Base-by-base conservation (phyloP, 2,888 invertebrate genomes). In the Lochmaea crataegi region DNA sequence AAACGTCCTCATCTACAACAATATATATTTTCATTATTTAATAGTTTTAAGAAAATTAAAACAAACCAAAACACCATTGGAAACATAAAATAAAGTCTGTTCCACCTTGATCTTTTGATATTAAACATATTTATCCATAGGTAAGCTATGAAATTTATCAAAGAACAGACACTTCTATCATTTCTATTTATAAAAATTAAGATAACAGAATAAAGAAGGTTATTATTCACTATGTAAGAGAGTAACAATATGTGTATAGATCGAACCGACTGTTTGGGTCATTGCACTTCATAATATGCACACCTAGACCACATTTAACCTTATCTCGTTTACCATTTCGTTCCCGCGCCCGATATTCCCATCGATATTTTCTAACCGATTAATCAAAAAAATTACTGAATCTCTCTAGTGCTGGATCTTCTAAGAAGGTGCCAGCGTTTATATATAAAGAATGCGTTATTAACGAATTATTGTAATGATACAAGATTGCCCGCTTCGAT, bases 401-500 rank as follows among this genome's bases (percentile, higher is more conserved):
- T 38, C 32, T 38, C 6, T 38, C 32, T 38, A 9, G 32, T 32
- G 32, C 32, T 32, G 4, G 58, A 60, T 60, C 26, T 65, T 65
- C 65, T 45, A 22, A 12, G 53, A 16, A 65, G 51, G 51, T 48
- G 48, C 64, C 26, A 65, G 22, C 38, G 26, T 65, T 22, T 64
- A n/a, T 7, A 7, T 38, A 38, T 38, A 38, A 10, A n/a, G 26
- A 68, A 68, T 51, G 57, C 18, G 72, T 63, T 72, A 72, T 68
- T 60, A 68, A 57, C 1, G 56, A 68, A 72, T 72, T 68, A 65
- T 71, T 38, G 42, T 72, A 71, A 71, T 60, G 66, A 66, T 61
- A 38, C 32, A 38, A 38, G 32, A 38, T 38, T 48, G 48, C n/a
- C 48, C 48, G 7, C 7, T 14, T n/a, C 7, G n/a, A 7, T 11